Base-by-base conservation (phyloP, 1,140 invertebrate genomes). In the Zophobas morio region DNA sequence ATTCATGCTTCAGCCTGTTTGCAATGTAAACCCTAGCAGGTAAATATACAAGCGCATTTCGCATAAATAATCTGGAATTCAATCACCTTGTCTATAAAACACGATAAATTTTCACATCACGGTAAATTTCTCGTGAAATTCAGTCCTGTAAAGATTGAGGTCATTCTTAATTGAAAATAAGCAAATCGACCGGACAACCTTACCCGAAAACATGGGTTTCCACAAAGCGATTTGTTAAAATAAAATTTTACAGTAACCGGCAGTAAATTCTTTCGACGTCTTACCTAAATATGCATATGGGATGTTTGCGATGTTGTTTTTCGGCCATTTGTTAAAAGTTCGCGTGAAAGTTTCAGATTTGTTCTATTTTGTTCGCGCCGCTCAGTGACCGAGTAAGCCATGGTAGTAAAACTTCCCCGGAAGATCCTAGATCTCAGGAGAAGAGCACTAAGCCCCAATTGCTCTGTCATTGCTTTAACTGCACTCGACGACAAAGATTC, bases 391-490 rank as follows among this genome's bases (percentile, higher is more conserved):
- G 60, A 66, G 36, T 66, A 66, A 66, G 60, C 60, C 60, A 66
- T n/a, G 60, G 60, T 39, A 42, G 60, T 66, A 66, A 66, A 66
- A 66, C 60, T 66, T 66, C 60, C 6, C 60, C 60, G 60, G 60
- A 66, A 66, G 60, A 66, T 66, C 60, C 39, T 8, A 40, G 60
- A 66, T 66, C 60, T 66, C 60, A 66, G 39, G 60, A 66, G 60
- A 42, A 66, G 60, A 66, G 60, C 60, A 66, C 60, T 66, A 66
- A 66, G 60, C 60, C 60, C 60, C 60, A 66, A 66, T 66, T 66
- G 57, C 57, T 39, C 57, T 32, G 57, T 63, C 57, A 63, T 63
- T 63, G 60, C 39, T 33, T 66, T 66, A 66, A 66, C 60, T 66
- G 60, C 60, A 66, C 8, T 36, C 39, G 60, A 66, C 60, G 60